These are phyloP conservation scores for Noctua pronuba DNA, from an alignment of 2,888 invertebrate genomes.

Conservation along the genomic window DNA sequence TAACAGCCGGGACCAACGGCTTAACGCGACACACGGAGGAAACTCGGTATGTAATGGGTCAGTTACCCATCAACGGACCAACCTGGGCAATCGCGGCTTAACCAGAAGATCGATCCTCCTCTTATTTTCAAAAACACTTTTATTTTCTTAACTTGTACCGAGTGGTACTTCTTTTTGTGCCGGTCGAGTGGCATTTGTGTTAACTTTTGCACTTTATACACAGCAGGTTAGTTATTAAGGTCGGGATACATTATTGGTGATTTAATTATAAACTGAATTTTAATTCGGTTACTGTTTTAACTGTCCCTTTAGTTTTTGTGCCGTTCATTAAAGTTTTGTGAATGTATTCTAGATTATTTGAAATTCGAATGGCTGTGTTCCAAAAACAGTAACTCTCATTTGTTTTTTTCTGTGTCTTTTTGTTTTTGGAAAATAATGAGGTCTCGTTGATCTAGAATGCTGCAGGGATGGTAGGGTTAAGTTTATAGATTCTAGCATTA, in stretches of 20 bases:
- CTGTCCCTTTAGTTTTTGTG: slow-evolving; percentile 41
- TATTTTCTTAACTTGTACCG: neutral
- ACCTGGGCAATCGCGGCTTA: neutral
- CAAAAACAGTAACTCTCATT: neutral
- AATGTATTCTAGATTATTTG: slow-evolving; percentile 1
- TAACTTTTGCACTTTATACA: slow-evolving; percentile 66
- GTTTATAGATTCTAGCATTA: neutral
- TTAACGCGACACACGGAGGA: neutral
- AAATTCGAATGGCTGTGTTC: neutral
- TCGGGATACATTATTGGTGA: slow-evolving; percentile 66
- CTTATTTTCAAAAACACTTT: neutral
- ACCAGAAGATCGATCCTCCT: neutral
- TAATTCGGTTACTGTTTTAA: slow-evolving; percentile 53
- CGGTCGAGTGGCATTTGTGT: slow-evolving; percentile 26
- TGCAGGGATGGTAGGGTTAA: no score
- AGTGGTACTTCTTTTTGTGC: neutral
- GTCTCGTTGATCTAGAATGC: neutral
- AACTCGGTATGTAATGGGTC: neutral
- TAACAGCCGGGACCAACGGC: neutral
- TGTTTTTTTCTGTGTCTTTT: neutral
- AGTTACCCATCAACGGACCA: neutral
- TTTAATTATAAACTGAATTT: slow-evolving; percentile 63
- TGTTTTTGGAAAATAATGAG: neutral
- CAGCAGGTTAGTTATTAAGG: slow-evolving; percentile 63
- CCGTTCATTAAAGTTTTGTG: slow-evolving; percentile 15